Evolutionary conservation across 2,797 vertebrate genomes (phyloP).

Genomic region (Allobates femoralis): DNA sequence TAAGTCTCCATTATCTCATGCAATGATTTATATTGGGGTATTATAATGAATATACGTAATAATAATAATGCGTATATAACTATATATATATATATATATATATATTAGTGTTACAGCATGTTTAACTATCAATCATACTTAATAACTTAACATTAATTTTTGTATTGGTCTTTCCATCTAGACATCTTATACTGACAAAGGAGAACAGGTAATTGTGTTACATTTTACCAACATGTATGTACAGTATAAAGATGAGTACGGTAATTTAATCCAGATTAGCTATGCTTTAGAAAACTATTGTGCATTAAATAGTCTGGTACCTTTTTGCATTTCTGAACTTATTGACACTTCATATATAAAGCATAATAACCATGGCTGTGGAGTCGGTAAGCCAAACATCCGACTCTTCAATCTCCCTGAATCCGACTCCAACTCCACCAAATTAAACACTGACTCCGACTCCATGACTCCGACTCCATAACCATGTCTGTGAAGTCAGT

Average conservation of each 20-base stretch:
- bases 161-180: slow-evolving; percentile 25
- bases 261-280: not conserved
- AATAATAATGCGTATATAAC: too few relatives aligned
- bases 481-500: too few relatives aligned
- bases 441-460: too few relatives aligned
- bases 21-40: not conserved
- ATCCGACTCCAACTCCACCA: too few relatives aligned
- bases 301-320: not conserved
- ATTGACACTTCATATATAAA: not conserved
- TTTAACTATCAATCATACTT: too few relatives aligned
- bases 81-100: too few relatives aligned
- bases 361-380: too few relatives aligned
- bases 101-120: too few relatives aligned
- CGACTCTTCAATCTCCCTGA: too few relatives aligned
- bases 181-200: slow-evolving; percentile 60
- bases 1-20: slow-evolving; percentile 29
- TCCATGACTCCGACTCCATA: too few relatives aligned
- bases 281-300: not conserved
- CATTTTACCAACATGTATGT: not conserved
- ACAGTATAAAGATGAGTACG: not conserved
- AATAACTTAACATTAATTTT: not conserved
- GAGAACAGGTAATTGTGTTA: slow-evolving; percentile 48
- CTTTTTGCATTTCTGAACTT: not conserved
- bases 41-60: not conserved
- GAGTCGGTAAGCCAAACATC: too few relatives aligned